A percentile compares a stretch with the other conserved stretches of the same genome.
Conservation (phyloP, 2,888 invertebrate genomes). For the Lacanobia oleracea region DNA sequence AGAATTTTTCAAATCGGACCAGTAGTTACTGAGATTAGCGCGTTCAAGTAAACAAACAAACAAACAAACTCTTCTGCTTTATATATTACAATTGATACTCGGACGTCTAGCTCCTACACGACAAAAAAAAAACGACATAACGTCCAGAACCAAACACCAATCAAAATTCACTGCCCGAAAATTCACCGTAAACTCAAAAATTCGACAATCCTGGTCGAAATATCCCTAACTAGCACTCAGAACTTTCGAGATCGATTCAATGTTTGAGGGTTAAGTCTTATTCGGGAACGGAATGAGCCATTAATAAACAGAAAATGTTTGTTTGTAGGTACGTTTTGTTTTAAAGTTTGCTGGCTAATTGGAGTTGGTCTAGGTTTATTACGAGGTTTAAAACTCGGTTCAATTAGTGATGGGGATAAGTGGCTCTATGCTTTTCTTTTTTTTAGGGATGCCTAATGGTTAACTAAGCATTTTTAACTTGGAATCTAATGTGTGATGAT, state of each 20-base stretch:
- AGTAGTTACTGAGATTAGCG: too few relatives aligned
- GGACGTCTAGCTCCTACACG: background rate
- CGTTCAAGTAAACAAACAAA: too few relatives aligned
- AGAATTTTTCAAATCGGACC: too few relatives aligned
- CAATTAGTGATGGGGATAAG: slow-evolving; percentile 45
- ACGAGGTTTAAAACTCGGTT: slow-evolving; percentile 34
- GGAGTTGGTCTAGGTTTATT: slow-evolving; percentile 63
- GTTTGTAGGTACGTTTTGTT: slow-evolving; percentile 64
- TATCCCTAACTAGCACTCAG: slow-evolving; percentile 61
- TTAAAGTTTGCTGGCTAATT: slow-evolving; percentile 71
- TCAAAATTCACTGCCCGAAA: slow-evolving; percentile 26
- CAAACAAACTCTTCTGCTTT: too few relatives aligned
- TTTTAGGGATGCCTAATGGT: too few relatives aligned
- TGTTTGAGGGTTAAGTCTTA: slow-evolving; percentile 61
- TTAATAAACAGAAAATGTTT: slow-evolving; percentile 63
- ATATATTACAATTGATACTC: background rate
- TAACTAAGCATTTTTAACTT: too few relatives aligned
- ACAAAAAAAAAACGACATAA: slow-evolving; percentile 9
- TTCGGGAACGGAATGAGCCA: slow-evolving; percentile 53
- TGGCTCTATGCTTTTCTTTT: slow-evolving; percentile 22
- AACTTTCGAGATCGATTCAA: slow-evolving; percentile 65
- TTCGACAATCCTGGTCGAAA: slow-evolving; percentile 41
- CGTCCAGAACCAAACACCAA: slow-evolving; percentile 13
- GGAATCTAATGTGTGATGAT: too few relatives aligned
- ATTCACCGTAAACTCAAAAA: slow-evolving; percentile 21